Percentiles rank a stretch among this genome's conserved stretches.
Conservation (phyloP, 2,113 vertebrate species). For the Scomber colias region DNA sequence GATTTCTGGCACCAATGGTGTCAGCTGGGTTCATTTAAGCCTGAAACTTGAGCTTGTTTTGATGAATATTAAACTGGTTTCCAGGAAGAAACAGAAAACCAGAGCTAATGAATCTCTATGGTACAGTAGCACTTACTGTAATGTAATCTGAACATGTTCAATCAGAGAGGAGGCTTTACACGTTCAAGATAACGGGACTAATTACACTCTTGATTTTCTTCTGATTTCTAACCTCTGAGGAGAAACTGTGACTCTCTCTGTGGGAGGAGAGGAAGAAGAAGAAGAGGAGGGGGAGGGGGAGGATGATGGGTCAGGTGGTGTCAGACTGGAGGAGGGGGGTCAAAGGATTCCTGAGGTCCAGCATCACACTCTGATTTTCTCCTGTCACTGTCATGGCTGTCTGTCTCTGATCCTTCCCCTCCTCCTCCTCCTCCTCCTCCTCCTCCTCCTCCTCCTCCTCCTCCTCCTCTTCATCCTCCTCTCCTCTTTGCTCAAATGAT, state of each 20-base stretch:
- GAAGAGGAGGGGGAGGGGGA: slow-evolving; percentile 11
- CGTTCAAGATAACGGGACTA: no score
- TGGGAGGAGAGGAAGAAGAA: background rate
- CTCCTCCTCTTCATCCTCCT: no score
- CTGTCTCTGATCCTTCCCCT: slow-evolving; percentile 27
- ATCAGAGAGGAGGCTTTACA: no score
- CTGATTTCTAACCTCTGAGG: background rate
- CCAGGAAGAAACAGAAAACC: no score
- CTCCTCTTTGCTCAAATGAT: background rate
- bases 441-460: no score
- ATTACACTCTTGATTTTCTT: background rate
- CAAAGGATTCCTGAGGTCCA: slow-evolving; percentile 61
- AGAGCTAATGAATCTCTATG: no score
- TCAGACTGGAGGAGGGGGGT: slow-evolving; percentile 64
- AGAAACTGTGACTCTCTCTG: slow-evolving; percentile 17
- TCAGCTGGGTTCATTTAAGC: no score
- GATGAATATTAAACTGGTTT: no score
- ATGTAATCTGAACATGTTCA: no score
- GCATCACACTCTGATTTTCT: slow-evolving; percentile 54
- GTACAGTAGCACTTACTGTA: no score
- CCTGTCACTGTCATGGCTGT: slow-evolving; percentile 54
- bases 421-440: background rate
- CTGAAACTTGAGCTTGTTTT: no score
- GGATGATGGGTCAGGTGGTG: slow-evolving; percentile 68
- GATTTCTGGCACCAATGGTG: no score